Evolutionary conservation across 2,113 vertebrate species (phyloP).

Genomic region (Channa maculata): DNA sequence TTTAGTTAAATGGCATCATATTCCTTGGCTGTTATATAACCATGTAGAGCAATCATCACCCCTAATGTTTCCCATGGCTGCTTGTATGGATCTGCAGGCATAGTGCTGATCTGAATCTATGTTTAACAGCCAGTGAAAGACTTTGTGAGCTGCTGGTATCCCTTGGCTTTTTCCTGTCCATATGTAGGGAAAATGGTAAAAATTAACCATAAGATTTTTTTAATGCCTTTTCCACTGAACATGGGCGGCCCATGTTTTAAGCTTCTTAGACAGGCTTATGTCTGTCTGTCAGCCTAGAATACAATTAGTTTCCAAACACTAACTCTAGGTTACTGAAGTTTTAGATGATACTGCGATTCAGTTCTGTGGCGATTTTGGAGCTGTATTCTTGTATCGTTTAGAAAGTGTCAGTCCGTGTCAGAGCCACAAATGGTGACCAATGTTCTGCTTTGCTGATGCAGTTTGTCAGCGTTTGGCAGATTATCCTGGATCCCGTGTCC

Average conservation of each 20-base stretch:
- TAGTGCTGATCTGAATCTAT: conserved; percentile 6
- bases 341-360: conserved; percentile 1
- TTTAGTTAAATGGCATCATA: conserved; percentile 56
- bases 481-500: conserved; percentile 5
- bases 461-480: conserved; percentile 26
- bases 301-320: conserved; percentile 2
- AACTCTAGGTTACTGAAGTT: neutral
- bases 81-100: conserved; percentile 34
- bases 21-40: conserved; percentile 60
- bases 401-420: conserved; percentile 6
- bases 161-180: conserved; percentile 4
- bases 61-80: conserved; percentile 60
- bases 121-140: conserved; percentile 48
- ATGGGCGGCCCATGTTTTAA: conserved; percentile 2
- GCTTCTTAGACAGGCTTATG: neutral
- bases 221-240: conserved; percentile 27
- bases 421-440: conserved; percentile 11
- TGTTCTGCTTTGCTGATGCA: conserved; percentile 7
- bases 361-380: neutral
- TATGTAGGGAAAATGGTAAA: conserved; percentile 16
- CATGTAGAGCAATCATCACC: conserved; percentile 43
- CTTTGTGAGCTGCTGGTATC: conserved; percentile 26
- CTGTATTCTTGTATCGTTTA: neutral
- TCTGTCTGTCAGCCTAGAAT: neutral
- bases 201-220: conserved; percentile 19